These are phyloP conservation scores for Nicator chloris DNA, from an alignment of 2,113 vertebrate species.

Conservation along the genomic window DNA sequence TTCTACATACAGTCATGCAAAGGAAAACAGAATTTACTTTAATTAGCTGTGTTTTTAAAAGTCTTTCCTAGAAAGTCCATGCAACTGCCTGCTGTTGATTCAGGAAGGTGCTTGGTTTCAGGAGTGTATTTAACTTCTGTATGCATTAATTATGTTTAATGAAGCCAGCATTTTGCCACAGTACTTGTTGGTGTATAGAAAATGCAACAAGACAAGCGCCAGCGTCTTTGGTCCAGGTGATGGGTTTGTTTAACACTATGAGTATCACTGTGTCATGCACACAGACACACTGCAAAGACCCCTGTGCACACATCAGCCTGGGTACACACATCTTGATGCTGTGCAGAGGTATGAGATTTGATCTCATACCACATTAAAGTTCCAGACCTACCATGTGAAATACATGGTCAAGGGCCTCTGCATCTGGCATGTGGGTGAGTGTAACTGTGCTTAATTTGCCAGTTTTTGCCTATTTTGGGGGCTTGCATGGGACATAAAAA, in stretches of 20 bases:
- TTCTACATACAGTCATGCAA: not conserved
- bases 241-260: not conserved
- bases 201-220: not conserved
- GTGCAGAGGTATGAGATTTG: not conserved
- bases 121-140: not conserved
- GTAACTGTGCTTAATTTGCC: not conserved
- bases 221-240: not conserved
- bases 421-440: not conserved
- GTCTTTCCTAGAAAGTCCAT: not conserved
- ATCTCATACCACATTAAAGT: not conserved
- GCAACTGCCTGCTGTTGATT: not conserved
- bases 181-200: not conserved
- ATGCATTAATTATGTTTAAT: not conserved
- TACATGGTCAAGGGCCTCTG: not conserved
- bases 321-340: not conserved
- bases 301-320: not conserved
- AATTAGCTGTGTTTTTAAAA: not conserved
- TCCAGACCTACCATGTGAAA: not conserved
- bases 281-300: not conserved
- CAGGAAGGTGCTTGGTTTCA: not conserved
- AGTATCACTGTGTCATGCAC: not conserved
- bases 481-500: not conserved
- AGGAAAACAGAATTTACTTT: not conserved
- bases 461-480: not conserved
- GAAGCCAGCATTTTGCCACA: not conserved